These are phyloP conservation scores for Acleris sparsana DNA, from an alignment of 2,888 invertebrate genomes.

Conservation along the genomic window DNA sequence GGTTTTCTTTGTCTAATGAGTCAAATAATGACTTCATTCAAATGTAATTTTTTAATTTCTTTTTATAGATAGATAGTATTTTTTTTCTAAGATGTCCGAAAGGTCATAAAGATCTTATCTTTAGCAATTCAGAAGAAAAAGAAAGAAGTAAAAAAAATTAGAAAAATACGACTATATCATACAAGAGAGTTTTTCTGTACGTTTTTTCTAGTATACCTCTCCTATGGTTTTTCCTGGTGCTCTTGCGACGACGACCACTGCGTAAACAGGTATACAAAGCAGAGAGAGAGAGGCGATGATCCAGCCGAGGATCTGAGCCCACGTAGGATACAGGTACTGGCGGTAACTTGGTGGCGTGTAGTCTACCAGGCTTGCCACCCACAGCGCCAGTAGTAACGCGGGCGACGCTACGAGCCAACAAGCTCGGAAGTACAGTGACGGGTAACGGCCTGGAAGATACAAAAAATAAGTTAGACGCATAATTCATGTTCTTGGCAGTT, in stretches of 20 bases:
- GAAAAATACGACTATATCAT: too few species aligned
- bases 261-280: conserved; percentile 93
- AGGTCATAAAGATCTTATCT: too few species aligned
- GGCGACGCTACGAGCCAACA: conserved; percentile 94
- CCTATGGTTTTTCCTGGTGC: conserved; percentile 88
- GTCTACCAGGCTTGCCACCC: conserved; percentile 94
- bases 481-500: too few species aligned
- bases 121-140: too few species aligned
- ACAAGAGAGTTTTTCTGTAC: too few species aligned
- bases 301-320: conserved; percentile 95
- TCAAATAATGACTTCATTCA: too few species aligned
- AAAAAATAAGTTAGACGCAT: not conserved
- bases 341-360: conserved; percentile 93
- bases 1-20: too few species aligned
- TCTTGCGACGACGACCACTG: conserved; percentile 87
- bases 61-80: too few species aligned
- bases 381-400: conserved; percentile 90
- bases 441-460: conserved; percentile 78
- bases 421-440: conserved; percentile 91
- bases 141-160: too few species aligned
- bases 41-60: too few species aligned
- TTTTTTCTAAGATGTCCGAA: too few species aligned
- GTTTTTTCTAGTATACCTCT: conserved; percentile 84
- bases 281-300: conserved; percentile 91
- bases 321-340: conserved; percentile 91